Evolutionary conservation across 2,888 invertebrate species (phyloP).

Genomic region (Hydraecia micacea): DNA sequence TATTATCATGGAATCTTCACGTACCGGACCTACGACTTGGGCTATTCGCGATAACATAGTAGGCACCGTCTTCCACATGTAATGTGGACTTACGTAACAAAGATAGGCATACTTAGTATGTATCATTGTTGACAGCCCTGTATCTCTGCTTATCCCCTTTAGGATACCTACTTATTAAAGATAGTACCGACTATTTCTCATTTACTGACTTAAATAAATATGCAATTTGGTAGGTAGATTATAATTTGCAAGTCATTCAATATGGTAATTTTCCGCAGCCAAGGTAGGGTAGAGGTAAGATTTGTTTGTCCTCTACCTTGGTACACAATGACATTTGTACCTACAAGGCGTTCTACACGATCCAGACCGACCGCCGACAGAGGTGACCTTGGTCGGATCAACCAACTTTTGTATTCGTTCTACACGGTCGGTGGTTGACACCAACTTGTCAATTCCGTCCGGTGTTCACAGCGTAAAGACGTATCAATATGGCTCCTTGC

Average conservation of each 20-base stretch:
- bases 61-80: background rate
- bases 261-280: slow-evolving; percentile 18
- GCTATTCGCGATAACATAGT: slow-evolving; percentile 28
- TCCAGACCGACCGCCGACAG: no score
- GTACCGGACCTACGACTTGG: background rate
- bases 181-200: background rate
- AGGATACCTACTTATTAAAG: background rate
- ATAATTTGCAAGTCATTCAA: slow-evolving; percentile 35
- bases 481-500: no score
- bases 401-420: no score
- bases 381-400: no score
- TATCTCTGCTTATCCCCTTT: slow-evolving; percentile 22
- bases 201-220: background rate
- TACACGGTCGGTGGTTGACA: no score
- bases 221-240: slow-evolving; percentile 16
- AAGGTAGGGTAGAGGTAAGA: background rate
- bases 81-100: slow-evolving; percentile 21
- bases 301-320: background rate
- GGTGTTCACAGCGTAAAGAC: no score
- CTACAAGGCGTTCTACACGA: no score
- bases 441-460: no score
- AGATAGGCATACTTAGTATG: slow-evolving; percentile 3
- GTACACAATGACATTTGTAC: background rate
- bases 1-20: slow-evolving; percentile 14
- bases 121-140: slow-evolving; percentile 11